Evolutionary conservation across 1,140 invertebrate genomes (phyloP).

Genomic region (Lordiphosa collinella): DNA sequence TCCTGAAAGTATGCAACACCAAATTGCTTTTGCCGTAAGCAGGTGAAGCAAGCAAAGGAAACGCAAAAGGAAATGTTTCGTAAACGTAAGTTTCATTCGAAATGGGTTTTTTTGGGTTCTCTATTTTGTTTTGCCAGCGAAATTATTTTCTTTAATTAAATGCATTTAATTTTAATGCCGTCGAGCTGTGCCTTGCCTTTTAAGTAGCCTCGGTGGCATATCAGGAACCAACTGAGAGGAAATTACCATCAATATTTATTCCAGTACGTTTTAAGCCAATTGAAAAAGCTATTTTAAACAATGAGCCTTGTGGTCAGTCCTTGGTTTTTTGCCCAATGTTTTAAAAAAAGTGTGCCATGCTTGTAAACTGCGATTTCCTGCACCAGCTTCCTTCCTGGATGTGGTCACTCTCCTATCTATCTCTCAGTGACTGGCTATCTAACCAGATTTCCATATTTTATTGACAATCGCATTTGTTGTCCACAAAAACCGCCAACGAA

Average conservation of each 20-base stretch:
- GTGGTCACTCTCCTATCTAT: too few relatives aligned
- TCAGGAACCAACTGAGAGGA: slow-evolving; percentile 14
- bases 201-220: slow-evolving; percentile 15
- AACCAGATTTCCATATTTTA: slow-evolving; percentile 64
- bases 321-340: too few relatives aligned
- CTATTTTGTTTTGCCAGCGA: slow-evolving; percentile 11
- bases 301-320: too few relatives aligned
- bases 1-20: slow-evolving; percentile 39
- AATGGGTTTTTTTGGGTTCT: slow-evolving; percentile 24
- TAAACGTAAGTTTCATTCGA: slow-evolving; percentile 31
- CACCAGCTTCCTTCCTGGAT: too few relatives aligned
- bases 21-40: slow-evolving; percentile 19
- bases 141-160: slow-evolving; percentile 73
- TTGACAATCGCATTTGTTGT: slow-evolving; percentile 41
- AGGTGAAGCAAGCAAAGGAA: slow-evolving; percentile 23
- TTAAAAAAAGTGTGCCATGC: too few relatives aligned
- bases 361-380: too few relatives aligned
- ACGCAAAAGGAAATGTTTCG: slow-evolving; percentile 45
- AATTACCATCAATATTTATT: not conserved
- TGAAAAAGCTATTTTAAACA: too few relatives aligned
- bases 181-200: slow-evolving; percentile 31
- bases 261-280: too few relatives aligned
- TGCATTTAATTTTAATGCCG: slow-evolving; percentile 58
- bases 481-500: slow-evolving; percentile 51
- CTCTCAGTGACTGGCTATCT: slow-evolving; percentile 10